These are phyloP conservation scores for Agrypnus murinus DNA, from an alignment of 2,888 invertebrate species.

Conservation along the genomic window DNA sequence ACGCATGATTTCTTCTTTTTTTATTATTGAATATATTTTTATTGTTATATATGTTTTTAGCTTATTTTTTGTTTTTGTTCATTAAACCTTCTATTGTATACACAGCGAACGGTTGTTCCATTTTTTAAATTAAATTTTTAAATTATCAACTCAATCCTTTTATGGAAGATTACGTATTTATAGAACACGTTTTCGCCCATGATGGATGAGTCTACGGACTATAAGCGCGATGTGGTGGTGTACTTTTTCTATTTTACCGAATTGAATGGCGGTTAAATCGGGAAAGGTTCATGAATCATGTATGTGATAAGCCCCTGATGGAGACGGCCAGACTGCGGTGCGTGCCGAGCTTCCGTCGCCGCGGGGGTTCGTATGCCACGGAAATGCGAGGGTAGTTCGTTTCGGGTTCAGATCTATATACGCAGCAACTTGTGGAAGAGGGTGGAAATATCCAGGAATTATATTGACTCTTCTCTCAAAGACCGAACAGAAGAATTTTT, in stretches of 20 bases:
- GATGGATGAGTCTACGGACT: slow-evolving; percentile 34
- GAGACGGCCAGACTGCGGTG: slow-evolving; percentile 51
- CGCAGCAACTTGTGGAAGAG: slow-evolving; percentile 50
- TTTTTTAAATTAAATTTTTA: slow-evolving; percentile 17
- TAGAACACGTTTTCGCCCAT: slow-evolving; percentile 14
- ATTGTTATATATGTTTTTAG: too few species aligned
- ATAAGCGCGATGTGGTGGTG: slow-evolving; percentile 39
- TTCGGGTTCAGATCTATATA: slow-evolving; percentile 46
- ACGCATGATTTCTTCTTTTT: too few species aligned
- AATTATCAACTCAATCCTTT: slow-evolving; percentile 18
- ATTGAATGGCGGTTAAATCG: slow-evolving; percentile 54
- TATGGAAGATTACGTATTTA: slow-evolving; percentile 23
- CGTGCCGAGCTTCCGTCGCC: slow-evolving; percentile 51
- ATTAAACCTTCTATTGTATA: too few species aligned
- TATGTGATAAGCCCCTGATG: slow-evolving; percentile 54
- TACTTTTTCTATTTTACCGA: slow-evolving; percentile 51
- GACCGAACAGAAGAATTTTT: slow-evolving; percentile 21
- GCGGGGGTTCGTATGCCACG: slow-evolving; percentile 40
- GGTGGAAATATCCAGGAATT: slow-evolving; percentile 48
- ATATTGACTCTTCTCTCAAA: slow-evolving; percentile 40
- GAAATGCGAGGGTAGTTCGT: slow-evolving; percentile 44
- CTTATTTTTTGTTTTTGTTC: too few species aligned
- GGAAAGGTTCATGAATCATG: slow-evolving; percentile 56
- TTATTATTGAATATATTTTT: too few species aligned
- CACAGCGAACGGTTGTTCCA: neutral